Percentiles rank a stretch among this genome's conserved stretches.
phyloP scores from a whole-genome alignment of 37 sponge, comb jelly and placozoan species.

The Chondrilla cf. caribensis region DNA sequence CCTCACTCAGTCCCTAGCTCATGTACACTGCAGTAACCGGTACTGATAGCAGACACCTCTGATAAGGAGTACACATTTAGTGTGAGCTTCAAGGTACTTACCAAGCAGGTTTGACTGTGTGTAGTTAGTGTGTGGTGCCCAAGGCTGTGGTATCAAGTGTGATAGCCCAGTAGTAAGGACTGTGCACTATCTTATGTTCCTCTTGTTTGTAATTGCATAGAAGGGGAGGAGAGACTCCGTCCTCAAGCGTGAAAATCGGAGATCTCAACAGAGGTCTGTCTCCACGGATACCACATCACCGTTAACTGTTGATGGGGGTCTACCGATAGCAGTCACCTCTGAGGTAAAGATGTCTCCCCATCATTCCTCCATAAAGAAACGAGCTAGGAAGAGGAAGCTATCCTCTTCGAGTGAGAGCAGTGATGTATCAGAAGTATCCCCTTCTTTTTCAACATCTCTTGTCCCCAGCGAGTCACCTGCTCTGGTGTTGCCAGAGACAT shows the following conservation, averaged over 20 bases:
- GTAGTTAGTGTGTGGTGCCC: too few relatives aligned
- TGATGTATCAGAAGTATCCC: background rate
- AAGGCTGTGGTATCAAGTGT: too few relatives aligned
- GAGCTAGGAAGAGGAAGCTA: constrained; percentile 44
- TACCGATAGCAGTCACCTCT: background rate
- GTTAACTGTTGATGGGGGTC: background rate
- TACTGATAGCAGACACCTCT: too few relatives aligned
- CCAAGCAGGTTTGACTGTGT: too few relatives aligned
- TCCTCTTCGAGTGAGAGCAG: constrained; percentile 78
- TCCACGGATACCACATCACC: background rate
- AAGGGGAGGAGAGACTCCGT: background rate
- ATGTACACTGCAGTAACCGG: too few relatives aligned
- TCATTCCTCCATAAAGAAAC: constrained; percentile 33
- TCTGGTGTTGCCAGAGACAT: background rate
- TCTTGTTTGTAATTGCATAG: background rate
- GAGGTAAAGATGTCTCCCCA: background rate
- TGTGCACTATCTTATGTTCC: too few relatives aligned
- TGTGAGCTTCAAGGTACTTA: too few relatives aligned
- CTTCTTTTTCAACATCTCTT: background rate
- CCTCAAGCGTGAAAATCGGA: background rate
- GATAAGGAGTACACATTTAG: too few relatives aligned
- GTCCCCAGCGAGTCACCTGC: background rate
- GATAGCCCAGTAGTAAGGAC: too few relatives aligned
- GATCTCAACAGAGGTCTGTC: background rate
- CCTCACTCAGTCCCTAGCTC: too few relatives aligned